Conservation (phyloP, 2,113 vertebrate genomes). For the Bubalus kerabau region DNA sequence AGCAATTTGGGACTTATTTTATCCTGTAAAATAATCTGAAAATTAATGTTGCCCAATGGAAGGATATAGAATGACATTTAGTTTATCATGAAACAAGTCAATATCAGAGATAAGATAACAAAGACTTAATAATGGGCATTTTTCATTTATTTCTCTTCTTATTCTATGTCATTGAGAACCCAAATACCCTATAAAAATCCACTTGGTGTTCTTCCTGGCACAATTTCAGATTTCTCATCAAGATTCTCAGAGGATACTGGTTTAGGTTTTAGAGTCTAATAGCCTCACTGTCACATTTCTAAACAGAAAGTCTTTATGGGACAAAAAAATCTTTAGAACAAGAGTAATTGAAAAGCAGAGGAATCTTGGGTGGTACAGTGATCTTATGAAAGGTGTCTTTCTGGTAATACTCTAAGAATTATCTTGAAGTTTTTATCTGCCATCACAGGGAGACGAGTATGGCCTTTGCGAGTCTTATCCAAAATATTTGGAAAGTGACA, state of each 20-base stretch:
- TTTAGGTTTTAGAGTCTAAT: not conserved
- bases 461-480: not conserved
- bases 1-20: not conserved
- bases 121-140: not conserved
- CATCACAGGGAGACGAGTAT: not conserved
- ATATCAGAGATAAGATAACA: not conserved
- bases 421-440: not conserved
- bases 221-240: not conserved
- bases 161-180: not conserved
- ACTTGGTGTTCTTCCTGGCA: not conserved
- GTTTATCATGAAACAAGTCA: not conserved
- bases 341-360: not conserved
- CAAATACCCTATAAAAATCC: not conserved
- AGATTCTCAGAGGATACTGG: not conserved
- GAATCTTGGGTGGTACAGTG: not conserved
- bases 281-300: not conserved
- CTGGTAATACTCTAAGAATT: not conserved
- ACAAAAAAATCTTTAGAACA: not conserved
- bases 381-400: not conserved
- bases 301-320: not conserved
- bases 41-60: not conserved
- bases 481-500: not conserved
- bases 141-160: not conserved
- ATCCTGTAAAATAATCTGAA: constrained; percentile 13
- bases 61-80: not conserved